phyloP scores from a whole-genome alignment of 2,888 invertebrate genomes.

The Sussaba pulchella region DNA sequence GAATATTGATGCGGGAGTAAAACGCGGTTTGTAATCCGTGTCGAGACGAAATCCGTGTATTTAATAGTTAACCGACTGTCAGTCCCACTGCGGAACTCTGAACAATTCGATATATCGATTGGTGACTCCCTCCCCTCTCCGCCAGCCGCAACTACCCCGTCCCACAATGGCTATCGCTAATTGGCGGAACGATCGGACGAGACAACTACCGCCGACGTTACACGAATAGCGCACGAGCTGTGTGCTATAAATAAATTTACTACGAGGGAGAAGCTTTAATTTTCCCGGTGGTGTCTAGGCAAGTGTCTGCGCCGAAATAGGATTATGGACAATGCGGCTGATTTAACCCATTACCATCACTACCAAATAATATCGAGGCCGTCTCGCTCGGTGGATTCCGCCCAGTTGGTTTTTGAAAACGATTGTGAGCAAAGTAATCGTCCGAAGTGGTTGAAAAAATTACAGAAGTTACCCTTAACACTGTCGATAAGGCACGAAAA shows the following conservation, averaged over 20 bases:
- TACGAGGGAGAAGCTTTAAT: background rate
- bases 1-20: background rate
- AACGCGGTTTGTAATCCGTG: slow-evolving; percentile 12
- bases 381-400: too few species aligned
- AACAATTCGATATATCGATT: slow-evolving; percentile 57
- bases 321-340: background rate
- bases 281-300: background rate
- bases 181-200: slow-evolving; percentile 53
- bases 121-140: too few species aligned
- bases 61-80: slow-evolving; percentile 32
- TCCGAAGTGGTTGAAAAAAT: too few species aligned
- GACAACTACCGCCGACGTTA: background rate
- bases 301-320: background rate
- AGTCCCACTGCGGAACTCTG: slow-evolving; percentile 4
- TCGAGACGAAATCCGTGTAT: slow-evolving; percentile 2
- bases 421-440: too few species aligned
- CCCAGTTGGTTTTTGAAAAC: too few species aligned
- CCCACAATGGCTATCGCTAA: slow-evolving; percentile 47
- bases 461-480: too few species aligned
- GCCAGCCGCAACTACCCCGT: too few species aligned
- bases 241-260: slow-evolving; percentile 31
- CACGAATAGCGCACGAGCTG: slow-evolving; percentile 5
- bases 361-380: too few species aligned
- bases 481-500: too few species aligned
- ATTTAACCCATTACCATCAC: background rate